A percentile compares a stretch with the other conserved stretches of the same genome.
Evolutionary conservation across 2,797 vertebrate genomes (phyloP).

Genomic region (Sebastes vulpes): DNA sequence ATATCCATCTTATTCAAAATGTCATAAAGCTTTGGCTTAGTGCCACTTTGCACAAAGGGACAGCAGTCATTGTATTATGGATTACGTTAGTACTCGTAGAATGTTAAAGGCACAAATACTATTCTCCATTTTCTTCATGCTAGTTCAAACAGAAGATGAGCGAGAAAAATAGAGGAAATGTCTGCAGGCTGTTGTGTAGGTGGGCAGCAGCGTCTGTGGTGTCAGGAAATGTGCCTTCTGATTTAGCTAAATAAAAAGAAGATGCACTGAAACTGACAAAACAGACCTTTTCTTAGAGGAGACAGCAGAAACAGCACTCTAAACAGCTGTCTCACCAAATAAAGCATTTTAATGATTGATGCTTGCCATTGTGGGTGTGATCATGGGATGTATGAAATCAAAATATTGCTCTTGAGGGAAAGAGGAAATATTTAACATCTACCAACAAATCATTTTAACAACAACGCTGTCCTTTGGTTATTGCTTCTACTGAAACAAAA

Average conservation of each 20-base stretch:
- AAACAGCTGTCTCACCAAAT: background rate
- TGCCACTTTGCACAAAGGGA: background rate
- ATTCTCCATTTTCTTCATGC: background rate
- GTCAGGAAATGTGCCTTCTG: background rate
- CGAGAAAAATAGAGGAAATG: constrained; percentile 5
- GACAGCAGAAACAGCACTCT: background rate
- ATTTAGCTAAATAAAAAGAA: background rate
- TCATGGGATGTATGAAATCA: background rate
- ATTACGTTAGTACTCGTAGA: background rate
- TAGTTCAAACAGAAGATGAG: background rate
- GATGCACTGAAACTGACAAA: background rate
- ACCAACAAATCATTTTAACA: background rate
- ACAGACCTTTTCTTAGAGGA: background rate
- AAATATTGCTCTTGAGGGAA: background rate
- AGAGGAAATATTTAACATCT: background rate
- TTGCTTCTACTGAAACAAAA: background rate
- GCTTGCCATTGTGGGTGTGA: background rate
- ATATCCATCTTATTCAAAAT: background rate
- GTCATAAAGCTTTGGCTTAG: background rate
- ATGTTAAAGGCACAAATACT: background rate
- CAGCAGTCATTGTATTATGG: background rate
- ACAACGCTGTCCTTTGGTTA: background rate
- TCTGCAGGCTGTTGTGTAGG: constrained; percentile 24
- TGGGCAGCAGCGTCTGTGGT: constrained; percentile 10
- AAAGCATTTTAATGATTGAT: background rate